phyloP scores from a whole-genome alignment of 1,140 invertebrate species.

The Apis dorsata region DNA sequence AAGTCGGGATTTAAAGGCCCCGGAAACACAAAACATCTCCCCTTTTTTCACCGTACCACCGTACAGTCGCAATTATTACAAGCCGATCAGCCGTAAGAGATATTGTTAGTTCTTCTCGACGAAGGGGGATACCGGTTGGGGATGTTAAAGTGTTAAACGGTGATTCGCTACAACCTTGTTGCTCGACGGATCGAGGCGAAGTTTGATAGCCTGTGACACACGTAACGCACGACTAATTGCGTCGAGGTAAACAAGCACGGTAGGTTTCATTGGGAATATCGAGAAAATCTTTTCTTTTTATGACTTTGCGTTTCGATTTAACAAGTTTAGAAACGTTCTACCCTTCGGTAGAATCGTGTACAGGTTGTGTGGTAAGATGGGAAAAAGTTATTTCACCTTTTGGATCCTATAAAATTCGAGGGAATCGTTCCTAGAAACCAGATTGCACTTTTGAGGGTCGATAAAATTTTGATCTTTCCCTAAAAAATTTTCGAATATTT shows the following conservation, averaged over 20 bases:
- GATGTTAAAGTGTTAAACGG: slow-evolving; percentile 54
- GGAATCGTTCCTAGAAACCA: no score
- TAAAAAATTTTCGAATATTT: no score
- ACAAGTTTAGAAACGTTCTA: no score
- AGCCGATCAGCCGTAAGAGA: slow-evolving; percentile 75
- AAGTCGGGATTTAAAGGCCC: slow-evolving; percentile 72
- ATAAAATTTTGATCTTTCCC: no score
- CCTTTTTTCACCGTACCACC: slow-evolving; percentile 53
- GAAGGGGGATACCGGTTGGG: slow-evolving; percentile 24
- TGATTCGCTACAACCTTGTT: slow-evolving; percentile 38
- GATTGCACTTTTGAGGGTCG: no score
- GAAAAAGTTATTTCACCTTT: no score
- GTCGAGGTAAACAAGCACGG: neutral
- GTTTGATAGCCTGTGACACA: slow-evolving; percentile 8
- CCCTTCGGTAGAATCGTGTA: no score
- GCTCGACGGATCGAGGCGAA: slow-evolving; percentile 25
- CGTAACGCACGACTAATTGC: neutral
- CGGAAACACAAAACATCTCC: slow-evolving; percentile 61
- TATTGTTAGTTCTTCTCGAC: slow-evolving; percentile 69
- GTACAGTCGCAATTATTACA: slow-evolving; percentile 74
- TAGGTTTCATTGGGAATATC: neutral
- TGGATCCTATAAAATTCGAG: no score
- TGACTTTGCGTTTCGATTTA: no score
- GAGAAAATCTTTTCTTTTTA: no score
- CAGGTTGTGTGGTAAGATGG: no score